These are phyloP conservation scores for Lithobates pipiens DNA, from an alignment of 2,797 vertebrate species.

Conservation along the genomic window DNA sequence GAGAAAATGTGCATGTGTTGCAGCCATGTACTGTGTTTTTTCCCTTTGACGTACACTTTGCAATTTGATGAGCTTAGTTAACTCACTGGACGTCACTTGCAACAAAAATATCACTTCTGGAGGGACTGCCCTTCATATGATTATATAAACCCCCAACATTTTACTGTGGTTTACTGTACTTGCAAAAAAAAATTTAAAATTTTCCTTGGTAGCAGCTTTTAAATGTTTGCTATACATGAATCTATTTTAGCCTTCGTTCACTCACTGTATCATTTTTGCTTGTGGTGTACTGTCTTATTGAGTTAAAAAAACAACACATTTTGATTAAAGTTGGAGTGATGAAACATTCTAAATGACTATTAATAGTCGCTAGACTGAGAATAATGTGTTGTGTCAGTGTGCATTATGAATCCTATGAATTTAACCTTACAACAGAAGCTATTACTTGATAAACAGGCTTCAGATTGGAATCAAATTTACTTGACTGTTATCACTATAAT, in stretches of 20 bases:
- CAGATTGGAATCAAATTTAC: conserved; percentile 48
- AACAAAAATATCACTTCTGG: too few relatives aligned
- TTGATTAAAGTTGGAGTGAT: conserved; percentile 43
- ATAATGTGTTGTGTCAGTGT: conserved; percentile 30
- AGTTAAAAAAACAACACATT: conserved; percentile 48
- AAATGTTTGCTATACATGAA: conserved; percentile 16
- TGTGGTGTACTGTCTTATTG: conserved; percentile 26
- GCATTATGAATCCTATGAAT: conserved; percentile 15
- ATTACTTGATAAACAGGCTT: conserved; percentile 54
- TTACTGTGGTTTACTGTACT: neutral
- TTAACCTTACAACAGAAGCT: conserved; percentile 43
- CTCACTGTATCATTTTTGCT: conserved; percentile 9
- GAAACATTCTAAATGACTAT: conserved; percentile 50
- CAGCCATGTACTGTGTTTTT: too few relatives aligned
- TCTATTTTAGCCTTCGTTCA: conserved; percentile 18
- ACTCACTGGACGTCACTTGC: too few relatives aligned
- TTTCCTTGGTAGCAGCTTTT: neutral
- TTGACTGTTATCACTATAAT: conserved; percentile 50
- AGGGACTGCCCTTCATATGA: too few relatives aligned
- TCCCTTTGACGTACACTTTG: too few relatives aligned
- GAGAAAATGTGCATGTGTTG: too few relatives aligned
- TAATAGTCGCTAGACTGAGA: conserved; percentile 43
- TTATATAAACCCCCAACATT: too few relatives aligned
- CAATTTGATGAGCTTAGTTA: too few relatives aligned
- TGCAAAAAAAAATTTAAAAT: neutral